Percentiles rank a stretch among this genome's conserved stretches.
Conservation (phyloP, 2,113 vertebrate genomes). For the Nothocercus nigrocapillus region DNA sequence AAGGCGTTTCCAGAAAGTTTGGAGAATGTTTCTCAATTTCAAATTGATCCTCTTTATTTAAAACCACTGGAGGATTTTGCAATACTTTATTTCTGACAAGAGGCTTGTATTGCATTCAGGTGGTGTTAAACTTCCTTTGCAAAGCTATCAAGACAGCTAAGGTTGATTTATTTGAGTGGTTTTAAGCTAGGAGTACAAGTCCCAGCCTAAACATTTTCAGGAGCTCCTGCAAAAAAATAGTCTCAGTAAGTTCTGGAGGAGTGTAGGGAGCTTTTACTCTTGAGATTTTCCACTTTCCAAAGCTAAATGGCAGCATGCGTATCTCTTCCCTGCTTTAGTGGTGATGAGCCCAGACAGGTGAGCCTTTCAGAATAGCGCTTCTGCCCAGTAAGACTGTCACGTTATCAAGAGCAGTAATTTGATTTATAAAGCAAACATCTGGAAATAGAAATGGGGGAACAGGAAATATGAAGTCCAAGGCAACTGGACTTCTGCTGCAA, state of each 20-base stretch:
- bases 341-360: neutral
- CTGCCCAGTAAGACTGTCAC: neutral
- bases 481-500: neutral
- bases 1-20: neutral
- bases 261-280: neutral
- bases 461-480: neutral
- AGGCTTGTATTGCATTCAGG: neutral
- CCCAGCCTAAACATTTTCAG: neutral
- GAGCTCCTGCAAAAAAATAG: neutral
- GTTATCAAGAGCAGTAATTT: neutral
- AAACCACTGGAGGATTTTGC: neutral
- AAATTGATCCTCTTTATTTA: neutral
- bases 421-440: conserved; percentile 41
- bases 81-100: neutral
- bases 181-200: neutral
- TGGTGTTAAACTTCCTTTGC: neutral
- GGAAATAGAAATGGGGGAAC: conserved; percentile 19
- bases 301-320: neutral
- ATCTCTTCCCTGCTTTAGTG: neutral
- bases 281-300: neutral
- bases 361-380: neutral
- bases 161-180: neutral
- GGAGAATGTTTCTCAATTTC: neutral
- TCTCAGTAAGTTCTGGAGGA: neutral
- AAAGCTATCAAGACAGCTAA: neutral